Percentiles rank a stretch among this genome's conserved stretches.
Evolutionary conservation across 2,888 invertebrate species (phyloP).

Genomic region (Andrena bicolor): DNA sequence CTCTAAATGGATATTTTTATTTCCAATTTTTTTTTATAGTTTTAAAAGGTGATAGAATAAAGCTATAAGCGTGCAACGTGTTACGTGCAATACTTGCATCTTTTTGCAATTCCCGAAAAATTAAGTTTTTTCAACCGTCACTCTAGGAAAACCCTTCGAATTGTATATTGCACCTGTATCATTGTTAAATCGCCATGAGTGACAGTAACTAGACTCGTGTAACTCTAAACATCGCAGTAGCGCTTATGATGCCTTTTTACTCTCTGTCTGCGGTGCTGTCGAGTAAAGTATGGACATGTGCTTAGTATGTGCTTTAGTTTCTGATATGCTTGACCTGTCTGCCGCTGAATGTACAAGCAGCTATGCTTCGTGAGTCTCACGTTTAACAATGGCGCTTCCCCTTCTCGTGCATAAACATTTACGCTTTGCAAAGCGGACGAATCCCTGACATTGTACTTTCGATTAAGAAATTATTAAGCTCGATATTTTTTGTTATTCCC

Average conservation of each 20-base stretch:
- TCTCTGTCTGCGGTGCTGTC: constrained; percentile 28
- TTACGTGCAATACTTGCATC: too few relatives aligned
- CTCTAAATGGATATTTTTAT: too few relatives aligned
- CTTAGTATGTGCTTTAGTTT: constrained; percentile 26
- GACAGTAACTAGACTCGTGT: background rate
- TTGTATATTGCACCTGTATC: background rate
- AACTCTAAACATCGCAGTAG: constrained; percentile 59
- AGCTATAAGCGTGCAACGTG: too few relatives aligned
- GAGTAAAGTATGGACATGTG: background rate
- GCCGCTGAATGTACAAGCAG: constrained; percentile 25
- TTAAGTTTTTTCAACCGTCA: too few relatives aligned
- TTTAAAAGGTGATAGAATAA: too few relatives aligned
- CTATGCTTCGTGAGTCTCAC: constrained; percentile 35
- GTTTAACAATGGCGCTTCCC: constrained; percentile 10
- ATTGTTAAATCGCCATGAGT: background rate
- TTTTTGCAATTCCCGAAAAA: too few relatives aligned
- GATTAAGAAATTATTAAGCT: too few relatives aligned
- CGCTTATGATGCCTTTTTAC: constrained; percentile 51
- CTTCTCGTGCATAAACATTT: background rate
- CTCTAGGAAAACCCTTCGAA: too few relatives aligned
- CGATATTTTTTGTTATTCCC: too few relatives aligned
- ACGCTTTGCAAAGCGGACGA: too few relatives aligned
- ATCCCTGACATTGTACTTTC: too few relatives aligned
- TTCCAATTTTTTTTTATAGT: too few relatives aligned
- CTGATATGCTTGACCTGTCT: constrained; percentile 22